Conservation (phyloP, 2,797 vertebrate genomes). For the Pangasius sanitwongsei region DNA sequence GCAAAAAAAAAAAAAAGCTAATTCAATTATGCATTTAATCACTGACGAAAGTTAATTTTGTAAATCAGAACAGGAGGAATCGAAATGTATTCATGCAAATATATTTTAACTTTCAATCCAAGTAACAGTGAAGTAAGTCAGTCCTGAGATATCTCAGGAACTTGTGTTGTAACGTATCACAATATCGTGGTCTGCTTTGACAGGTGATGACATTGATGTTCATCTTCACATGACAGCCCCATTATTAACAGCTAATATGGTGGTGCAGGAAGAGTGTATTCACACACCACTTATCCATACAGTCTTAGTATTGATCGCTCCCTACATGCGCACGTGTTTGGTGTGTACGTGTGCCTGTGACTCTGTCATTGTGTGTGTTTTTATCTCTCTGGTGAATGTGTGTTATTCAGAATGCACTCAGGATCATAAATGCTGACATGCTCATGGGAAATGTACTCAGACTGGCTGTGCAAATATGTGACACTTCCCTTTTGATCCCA, state of each 20-base stretch:
- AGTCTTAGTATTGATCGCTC: background rate
- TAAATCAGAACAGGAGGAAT: background rate
- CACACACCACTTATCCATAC: background rate
- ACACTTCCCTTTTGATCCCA: slow-evolving; percentile 26
- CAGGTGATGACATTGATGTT: background rate
- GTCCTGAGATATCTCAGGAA: background rate
- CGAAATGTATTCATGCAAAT: background rate
- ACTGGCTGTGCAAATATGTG: slow-evolving; percentile 25
- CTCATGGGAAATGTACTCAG: slow-evolving; percentile 15
- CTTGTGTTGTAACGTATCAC: background rate
- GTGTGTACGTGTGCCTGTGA: slow-evolving; percentile 5
- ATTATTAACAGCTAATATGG: background rate
- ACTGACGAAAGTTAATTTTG: background rate
- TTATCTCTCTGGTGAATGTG: slow-evolving; percentile 16
- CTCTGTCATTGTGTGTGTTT: background rate
- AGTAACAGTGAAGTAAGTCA: background rate
- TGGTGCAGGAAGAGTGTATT: background rate
- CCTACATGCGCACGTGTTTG: background rate
- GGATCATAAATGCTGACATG: slow-evolving; percentile 21
- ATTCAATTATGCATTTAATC: background rate
- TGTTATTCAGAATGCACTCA: slow-evolving; percentile 9
- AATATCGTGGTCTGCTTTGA: background rate
- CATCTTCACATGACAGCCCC: background rate
- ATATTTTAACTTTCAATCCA: background rate
- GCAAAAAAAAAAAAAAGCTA: background rate